Evolutionary conservation across 30 jellyfish, hydroid and myxozoan genomes (phyloP).

Genomic region (Rhopilema esculentum): DNA sequence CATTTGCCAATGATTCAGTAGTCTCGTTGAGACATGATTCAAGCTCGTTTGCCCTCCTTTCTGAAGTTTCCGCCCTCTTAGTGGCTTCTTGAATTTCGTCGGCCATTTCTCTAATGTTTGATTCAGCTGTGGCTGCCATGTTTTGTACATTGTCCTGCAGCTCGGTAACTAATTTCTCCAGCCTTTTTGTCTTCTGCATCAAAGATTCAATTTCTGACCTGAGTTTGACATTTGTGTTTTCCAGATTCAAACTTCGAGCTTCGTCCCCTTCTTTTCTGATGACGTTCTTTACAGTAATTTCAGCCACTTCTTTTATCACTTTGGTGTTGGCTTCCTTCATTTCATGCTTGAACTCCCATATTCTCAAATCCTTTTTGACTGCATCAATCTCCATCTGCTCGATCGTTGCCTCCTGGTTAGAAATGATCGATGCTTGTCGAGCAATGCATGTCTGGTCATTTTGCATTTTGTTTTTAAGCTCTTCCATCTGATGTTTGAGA

Average conservation of each 20-base stretch:
- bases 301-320: neutral
- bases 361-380: neutral
- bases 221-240: neutral
- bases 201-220: neutral
- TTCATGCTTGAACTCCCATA: neutral
- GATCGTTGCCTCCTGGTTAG: neutral
- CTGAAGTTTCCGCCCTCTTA: neutral
- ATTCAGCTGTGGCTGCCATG: neutral
- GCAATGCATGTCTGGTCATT: neutral
- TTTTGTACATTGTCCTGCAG: neutral
- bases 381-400: neutral
- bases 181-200: neutral
- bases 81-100: neutral
- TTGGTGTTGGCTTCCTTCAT: neutral
- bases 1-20: neutral
- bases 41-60: neutral
- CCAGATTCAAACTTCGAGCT: neutral
- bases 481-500: too few species aligned
- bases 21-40: neutral
- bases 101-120: neutral
- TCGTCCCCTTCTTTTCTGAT: neutral
- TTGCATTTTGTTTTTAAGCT: neutral
- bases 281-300: neutral
- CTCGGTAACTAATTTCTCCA: neutral
- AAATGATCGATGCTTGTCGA: neutral